Conservation (phyloP, 2,797 vertebrate species). For the Falco berigora region DNA sequence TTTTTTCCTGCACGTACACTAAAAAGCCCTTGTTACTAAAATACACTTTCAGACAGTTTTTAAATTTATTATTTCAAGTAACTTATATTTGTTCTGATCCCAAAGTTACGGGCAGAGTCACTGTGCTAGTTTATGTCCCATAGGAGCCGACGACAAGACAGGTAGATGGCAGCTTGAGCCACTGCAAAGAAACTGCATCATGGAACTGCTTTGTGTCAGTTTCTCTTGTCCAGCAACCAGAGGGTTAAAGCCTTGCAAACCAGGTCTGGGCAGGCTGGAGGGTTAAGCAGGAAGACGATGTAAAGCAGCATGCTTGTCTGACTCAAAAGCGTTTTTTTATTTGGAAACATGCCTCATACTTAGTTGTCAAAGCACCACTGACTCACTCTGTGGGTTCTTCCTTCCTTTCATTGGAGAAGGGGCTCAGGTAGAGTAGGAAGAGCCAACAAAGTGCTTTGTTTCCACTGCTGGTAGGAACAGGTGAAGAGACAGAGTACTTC, state of each 20-base stretch:
- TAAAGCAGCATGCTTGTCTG: not conserved
- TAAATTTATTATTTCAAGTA: not conserved
- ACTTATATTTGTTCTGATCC: not conserved
- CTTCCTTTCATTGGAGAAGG: not conserved
- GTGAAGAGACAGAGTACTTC: not conserved
- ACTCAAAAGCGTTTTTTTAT: not conserved
- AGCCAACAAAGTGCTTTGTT: not conserved
- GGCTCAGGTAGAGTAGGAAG: not conserved
- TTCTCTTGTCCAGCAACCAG: not conserved
- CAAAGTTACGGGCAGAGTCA: not conserved
- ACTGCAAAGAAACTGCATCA: not conserved
- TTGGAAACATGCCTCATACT: not conserved
- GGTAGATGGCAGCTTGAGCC: not conserved
- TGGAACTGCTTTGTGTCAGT: not conserved
- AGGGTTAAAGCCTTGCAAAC: not conserved
- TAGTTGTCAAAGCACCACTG: not conserved
- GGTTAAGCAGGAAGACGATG: not conserved
- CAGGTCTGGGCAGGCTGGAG: not conserved
- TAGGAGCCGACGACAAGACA: not conserved
- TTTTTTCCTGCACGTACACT: not conserved
- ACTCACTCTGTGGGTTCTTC: not conserved
- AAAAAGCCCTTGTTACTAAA: not conserved
- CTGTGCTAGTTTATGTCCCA: not conserved
- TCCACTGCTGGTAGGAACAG: not conserved
- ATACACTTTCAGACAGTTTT: not conserved